Evolutionary conservation across 2,113 vertebrate genomes (phyloP).

Genomic region (Trichomycterus rosablanca): DNA sequence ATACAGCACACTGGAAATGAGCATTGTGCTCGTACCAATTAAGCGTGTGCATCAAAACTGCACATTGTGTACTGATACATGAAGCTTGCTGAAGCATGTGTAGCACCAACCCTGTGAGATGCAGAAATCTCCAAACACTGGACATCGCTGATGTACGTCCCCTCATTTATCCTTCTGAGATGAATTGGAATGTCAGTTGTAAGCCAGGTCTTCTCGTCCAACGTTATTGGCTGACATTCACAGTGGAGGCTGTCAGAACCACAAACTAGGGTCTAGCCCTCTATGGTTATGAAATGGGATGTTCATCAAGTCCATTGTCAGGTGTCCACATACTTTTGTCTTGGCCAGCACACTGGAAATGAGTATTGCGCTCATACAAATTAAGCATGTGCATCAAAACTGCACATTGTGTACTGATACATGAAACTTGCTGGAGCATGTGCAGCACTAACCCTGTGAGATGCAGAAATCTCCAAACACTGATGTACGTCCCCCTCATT

Average conservation of each 20-base stretch:
- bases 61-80: slow-evolving; percentile 24
- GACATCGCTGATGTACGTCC: not conserved
- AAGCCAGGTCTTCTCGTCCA: too few relatives aligned
- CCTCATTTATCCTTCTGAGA: too few relatives aligned
- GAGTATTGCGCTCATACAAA: slow-evolving; percentile 9
- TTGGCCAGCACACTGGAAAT: slow-evolving; percentile 21
- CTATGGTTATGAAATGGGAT: too few relatives aligned
- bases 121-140: too few relatives aligned
- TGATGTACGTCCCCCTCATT: not conserved
- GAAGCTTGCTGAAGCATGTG: not conserved
- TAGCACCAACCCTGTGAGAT: slow-evolving; percentile 18
- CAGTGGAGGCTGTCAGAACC: too few relatives aligned
- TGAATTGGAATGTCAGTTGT: too few relatives aligned
- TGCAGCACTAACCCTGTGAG: slow-evolving; percentile 14
- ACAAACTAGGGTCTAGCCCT: too few relatives aligned
- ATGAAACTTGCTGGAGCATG: not conserved
- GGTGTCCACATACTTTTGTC: too few relatives aligned
- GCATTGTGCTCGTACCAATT: slow-evolving; percentile 14
- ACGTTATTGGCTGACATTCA: too few relatives aligned
- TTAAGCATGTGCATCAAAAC: slow-evolving; percentile 25
- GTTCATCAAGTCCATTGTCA: too few relatives aligned
- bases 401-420: slow-evolving; percentile 26
- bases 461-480: slow-evolving; percentile 13
- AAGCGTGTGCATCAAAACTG: slow-evolving; percentile 24
- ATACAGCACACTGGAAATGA: slow-evolving; percentile 17